Base-by-base conservation (phyloP, 2,113 vertebrate species). In the Panthera tigris region DNA sequence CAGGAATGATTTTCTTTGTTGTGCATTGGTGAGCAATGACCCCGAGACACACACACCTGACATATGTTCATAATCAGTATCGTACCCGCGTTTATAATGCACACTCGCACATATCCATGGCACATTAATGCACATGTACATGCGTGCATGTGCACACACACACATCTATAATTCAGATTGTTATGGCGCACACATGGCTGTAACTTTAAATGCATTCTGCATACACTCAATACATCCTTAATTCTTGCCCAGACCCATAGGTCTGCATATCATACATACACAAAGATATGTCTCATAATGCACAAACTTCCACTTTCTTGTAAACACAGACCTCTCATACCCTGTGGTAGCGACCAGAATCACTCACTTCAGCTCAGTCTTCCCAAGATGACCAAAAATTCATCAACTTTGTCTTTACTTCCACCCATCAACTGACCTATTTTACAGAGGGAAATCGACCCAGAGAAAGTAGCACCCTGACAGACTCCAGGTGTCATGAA, bases 1-100 rank as follows among this genome's bases (percentile, higher is more conserved):
- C 78, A 91, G 81, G 78, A 94, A 84, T 78, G 57, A 50, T 78
- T 82, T 95, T 82, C 66, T 78, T 93, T 91, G 68, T 57, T 94
- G 84, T 84, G 48, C 41, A 23, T 8, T 82, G 48, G 36, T 91
- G 63, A 91, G 33, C 50, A 91, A 73, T 5, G 31, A 83, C 29
- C 78, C 50, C 79, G 69, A 73, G 68, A 41, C 4, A 68, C 21
- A 81, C 15, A 36, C 2, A 1, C 12, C 31, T 69, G n/a, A 91
- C 65, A 66, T 81, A 65, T 76, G 36, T 41, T 92, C 27, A 13
- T 74, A 90, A 48, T 90, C 83, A 92, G 36, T 57, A 86, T 27
- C 63, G 29, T 80, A 68, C 14, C 65, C 80, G 55, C 3, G 19
- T 78, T 94, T 92, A 65, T 76, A 69, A 88, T 63, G 83, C 81